Base-by-base conservation (phyloP, 1,140 invertebrate genomes). In the Pemphigus obesinymphae region DNA sequence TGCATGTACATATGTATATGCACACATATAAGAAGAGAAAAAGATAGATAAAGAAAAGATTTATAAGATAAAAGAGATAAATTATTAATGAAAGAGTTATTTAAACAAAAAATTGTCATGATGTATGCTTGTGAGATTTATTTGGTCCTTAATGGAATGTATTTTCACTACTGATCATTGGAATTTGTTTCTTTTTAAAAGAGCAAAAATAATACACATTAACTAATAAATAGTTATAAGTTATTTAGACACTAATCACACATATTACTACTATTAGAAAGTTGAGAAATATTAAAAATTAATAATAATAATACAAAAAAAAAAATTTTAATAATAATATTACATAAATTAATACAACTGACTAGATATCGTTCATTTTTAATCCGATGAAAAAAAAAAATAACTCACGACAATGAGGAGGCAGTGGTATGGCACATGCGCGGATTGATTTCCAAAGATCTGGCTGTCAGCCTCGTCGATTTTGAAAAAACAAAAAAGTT, bases 71-170 rank as follows among this genome's bases (percentile, higher is more conserved):
- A 37, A 43, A 43, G 6, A 40, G 23, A 48, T 31, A 45, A 43
- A 61, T 63, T 58, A 61, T 63, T 58, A n/a, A 80, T 43, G 53
- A 63, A 61, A 58, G 37, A 11, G 68, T 45, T 45, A 43, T 61
- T 61, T 63, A 61, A 63, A 40, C 26, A n/a, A 73, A 76, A 53
- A 43, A 80, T 80, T 80, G 37, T 63, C 37, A 80, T 29, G 76
- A 80, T 29, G 76, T 61, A 80, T 40, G 76, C 37, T 76, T 58
- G 37, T 80, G 76, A 80, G 76, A 31, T 76, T 68, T n/a, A n/a
- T n/a, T 80, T 80, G 76, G 76, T 80, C 76, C 76, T 80, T 80
- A 80, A 80, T 80, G 76, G 76, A 80, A 80, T 80, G 76, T 80
- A 80, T 80, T 43, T 80, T 63, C 50, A 63, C 76, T 80, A 80